These are phyloP conservation scores for Halictus rubicundus DNA, from an alignment of 1,140 invertebrate species.

Conservation along the genomic window DNA sequence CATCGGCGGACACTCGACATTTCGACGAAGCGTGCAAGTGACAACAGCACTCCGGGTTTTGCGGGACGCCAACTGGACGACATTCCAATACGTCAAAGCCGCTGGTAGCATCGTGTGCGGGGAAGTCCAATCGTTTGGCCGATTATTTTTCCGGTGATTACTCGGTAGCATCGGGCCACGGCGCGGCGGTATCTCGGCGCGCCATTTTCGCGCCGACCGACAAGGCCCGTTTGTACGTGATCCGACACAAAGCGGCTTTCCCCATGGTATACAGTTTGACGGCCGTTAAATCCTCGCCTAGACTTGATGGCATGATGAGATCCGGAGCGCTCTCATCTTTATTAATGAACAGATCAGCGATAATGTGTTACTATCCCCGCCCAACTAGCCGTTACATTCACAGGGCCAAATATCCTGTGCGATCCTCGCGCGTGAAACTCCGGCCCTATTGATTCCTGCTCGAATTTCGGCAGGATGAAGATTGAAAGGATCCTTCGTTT, in stretches of 20 bases:
- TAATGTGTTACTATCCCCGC: conserved; percentile 27
- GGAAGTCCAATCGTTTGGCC: conserved; percentile 57
- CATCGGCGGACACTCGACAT: conserved; percentile 37
- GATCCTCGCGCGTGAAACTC: background rate
- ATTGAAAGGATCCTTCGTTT: too few species aligned
- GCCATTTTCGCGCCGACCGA: conserved; percentile 45
- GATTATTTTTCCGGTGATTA: conserved; percentile 67
- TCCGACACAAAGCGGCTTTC: conserved; percentile 57
- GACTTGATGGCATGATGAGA: conserved; percentile 26
- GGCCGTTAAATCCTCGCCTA: conserved; percentile 40
- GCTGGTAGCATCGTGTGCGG: conserved; percentile 34
- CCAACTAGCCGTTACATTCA: conserved; percentile 11
- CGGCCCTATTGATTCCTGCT: conserved; percentile 20
- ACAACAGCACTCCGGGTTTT: conserved; percentile 57
- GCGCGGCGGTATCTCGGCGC: conserved; percentile 49
- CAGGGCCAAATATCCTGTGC: conserved; percentile 6
- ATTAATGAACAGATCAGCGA: conserved; percentile 46
- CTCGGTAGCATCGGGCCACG: conserved; percentile 44
- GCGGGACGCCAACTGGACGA: conserved; percentile 53
- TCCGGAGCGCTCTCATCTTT: conserved; percentile 34
- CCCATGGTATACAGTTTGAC: conserved; percentile 30
- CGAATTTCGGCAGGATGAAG: background rate
- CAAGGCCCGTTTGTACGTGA: conserved; percentile 24
- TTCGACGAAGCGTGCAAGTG: conserved; percentile 62
- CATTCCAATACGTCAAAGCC: conserved; percentile 65